Evolutionary conservation across 2,888 invertebrate genomes (phyloP), one percentile per base, ranked within the genome.

Genomic region (Ichneumoninae sp.): DNA sequence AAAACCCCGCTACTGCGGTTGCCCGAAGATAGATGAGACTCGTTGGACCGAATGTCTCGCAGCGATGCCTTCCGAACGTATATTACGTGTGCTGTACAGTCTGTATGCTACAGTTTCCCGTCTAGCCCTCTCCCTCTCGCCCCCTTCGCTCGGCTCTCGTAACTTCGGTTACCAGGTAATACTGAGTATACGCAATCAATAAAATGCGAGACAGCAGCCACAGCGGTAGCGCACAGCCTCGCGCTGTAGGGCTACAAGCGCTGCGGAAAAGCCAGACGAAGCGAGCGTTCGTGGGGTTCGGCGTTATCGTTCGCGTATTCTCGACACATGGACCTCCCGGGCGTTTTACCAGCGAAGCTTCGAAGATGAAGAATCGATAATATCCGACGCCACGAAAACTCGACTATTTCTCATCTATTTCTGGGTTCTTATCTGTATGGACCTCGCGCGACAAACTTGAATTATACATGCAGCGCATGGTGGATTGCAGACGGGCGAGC

Each of bases 171-270:
- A 71, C 44, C 70, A 47, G 66, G 78, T 75, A 82, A 82, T 82
- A 66, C 60, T 30, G 52, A 66, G 83, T 84, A 84, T 79, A 82
- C 81, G 84, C 81, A 84, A 84, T 84, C 84, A 84, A 84, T 84
- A 84, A 81, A 84, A 84, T 84, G 81, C 71, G 84, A 82, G 81
- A 81, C 81, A 82, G 81, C 75, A 84, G 69, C 81, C 81, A 60
- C 77, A 70, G 69, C 47, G 47, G 65, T 69, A 65, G 44, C 44
- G 3, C 44, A 16, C 44, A 47, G 44, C 44, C 44, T 47, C 44
- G 44, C 44, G 44, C 44, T 16, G 44, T 57, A 62, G 78, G 71
- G 57, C 79, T 69, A 40, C 47, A 44, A 44, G 13, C 47, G 26
- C 47, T 1, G n/a, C n/a, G 33, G 52, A 69, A 77, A 75, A 78